Base-by-base conservation (phyloP, 2,888 invertebrate species). In the Chouioia cunea region DNA sequence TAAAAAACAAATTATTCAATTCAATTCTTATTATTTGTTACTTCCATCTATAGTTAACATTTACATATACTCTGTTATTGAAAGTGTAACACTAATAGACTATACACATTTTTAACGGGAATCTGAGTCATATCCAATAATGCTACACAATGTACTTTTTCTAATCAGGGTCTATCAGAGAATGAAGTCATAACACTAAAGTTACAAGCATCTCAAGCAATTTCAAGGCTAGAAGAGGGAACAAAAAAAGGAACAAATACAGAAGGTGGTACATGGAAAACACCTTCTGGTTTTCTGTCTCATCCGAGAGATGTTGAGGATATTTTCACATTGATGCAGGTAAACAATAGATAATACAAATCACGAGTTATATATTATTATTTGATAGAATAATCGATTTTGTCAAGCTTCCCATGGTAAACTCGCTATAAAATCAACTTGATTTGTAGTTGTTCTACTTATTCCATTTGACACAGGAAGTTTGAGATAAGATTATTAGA, bases 201-300 rank as follows among this genome's bases (percentile, higher is more conserved):
- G 84, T 89, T 92, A 85, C 91, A 92, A 85, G 91, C 92, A 62
- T 92, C 92, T 3, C 91, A 92, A 82, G 91, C 92, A 76, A 89
- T 93, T 65, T 91, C 90, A 70, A 88, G 92, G 50, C 84, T 93
- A 73, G 92, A 93, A 83, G 92, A 92, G 76, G 89, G 89, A 69
- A 91, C 88, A 4, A 89, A 84, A 64, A 83, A 78, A 44, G 83
- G 82, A 43, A 81, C 83, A 44, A 83, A 82, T 36, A 80, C 79
- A 23, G 88, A 75, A 86, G 88, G 78, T 85, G 87, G 76, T 75
- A 85, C 76, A 83, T 88, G 76, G 89, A 88, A 86, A 84, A 89
- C 79, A 87, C 88, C 83, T 79, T 87, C 78, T 83, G 88, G 74
- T 85, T 89, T 85, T 86, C 89, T 80, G 86, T 89, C 77, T 86